A percentile compares a stretch with the other conserved stretches of the same genome.
These are phyloP conservation scores for Paramormyrops kingsleyae DNA, from an alignment of 2,113 vertebrate species.

Conservation along the genomic window DNA sequence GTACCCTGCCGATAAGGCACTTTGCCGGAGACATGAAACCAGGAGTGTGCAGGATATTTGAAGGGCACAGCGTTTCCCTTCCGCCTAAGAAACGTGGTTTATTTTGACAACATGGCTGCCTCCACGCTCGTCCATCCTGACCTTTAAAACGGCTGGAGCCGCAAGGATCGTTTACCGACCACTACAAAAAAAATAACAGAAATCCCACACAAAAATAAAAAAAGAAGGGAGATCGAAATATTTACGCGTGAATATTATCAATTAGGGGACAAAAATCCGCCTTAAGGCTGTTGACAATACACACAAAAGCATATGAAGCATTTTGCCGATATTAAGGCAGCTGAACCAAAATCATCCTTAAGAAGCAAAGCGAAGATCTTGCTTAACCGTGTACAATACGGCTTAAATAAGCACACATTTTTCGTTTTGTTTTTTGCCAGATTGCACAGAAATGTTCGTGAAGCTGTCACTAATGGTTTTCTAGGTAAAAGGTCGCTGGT, in stretches of 20 bases:
- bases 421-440: background rate
- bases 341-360: background rate
- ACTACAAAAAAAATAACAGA: background rate
- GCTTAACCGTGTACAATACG: background rate
- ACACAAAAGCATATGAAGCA: background rate
- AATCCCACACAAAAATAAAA: background rate
- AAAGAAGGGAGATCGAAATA: background rate
- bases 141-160: slow-evolving; percentile 57
- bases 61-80: slow-evolving; percentile 14
- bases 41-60: background rate
- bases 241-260: background rate
- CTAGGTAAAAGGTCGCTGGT: background rate
- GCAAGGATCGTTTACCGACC: background rate
- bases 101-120: slow-evolving; percentile 65
- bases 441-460: background rate
- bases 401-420: background rate
- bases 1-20: background rate
- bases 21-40: background rate
- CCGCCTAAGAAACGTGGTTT: slow-evolving; percentile 9
- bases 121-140: slow-evolving; percentile 67
- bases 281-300: background rate
- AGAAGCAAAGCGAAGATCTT: background rate
- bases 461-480: background rate
- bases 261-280: background rate
- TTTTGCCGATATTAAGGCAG: background rate